These are phyloP conservation scores for Neogale vison DNA, from an alignment of 2,113 vertebrate genomes.

Conservation along the genomic window DNA sequence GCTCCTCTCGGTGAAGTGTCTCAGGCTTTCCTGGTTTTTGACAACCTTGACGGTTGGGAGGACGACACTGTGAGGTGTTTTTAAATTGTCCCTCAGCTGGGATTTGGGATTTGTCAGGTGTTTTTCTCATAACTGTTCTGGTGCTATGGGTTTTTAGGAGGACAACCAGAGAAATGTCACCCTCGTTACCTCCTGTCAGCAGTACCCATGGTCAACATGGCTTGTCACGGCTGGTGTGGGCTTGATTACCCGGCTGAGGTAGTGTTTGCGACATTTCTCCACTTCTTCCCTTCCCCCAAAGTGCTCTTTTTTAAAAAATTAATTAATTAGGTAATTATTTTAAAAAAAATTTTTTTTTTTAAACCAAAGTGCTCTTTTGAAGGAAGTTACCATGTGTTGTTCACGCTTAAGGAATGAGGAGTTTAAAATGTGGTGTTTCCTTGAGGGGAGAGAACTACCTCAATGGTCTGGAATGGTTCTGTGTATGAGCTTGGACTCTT, in stretches of 20 bases:
- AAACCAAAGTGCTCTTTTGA: background rate
- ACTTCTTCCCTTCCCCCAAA: background rate
- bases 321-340: no score
- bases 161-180: background rate
- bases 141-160: background rate
- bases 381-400: background rate
- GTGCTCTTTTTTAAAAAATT: background rate
- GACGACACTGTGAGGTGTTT: background rate
- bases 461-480: background rate
- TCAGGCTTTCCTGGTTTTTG: background rate
- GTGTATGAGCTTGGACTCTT: background rate
- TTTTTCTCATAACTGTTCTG: background rate
- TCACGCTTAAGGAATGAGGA: background rate
- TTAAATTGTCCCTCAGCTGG: background rate
- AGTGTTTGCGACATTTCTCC: background rate
- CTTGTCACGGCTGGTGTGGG: background rate
- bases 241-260: background rate
- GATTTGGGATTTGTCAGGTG: background rate
- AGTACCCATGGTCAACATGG: accelerated
- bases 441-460: background rate
- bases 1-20: background rate
- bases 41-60: slow-evolving; percentile 28
- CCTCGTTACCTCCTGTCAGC: background rate
- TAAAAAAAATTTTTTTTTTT: no score
- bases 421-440: background rate